These are phyloP conservation scores for Orbicella faveolata DNA, from an alignment of 64 coral and sea anemone species.

Conservation along the genomic window DNA sequence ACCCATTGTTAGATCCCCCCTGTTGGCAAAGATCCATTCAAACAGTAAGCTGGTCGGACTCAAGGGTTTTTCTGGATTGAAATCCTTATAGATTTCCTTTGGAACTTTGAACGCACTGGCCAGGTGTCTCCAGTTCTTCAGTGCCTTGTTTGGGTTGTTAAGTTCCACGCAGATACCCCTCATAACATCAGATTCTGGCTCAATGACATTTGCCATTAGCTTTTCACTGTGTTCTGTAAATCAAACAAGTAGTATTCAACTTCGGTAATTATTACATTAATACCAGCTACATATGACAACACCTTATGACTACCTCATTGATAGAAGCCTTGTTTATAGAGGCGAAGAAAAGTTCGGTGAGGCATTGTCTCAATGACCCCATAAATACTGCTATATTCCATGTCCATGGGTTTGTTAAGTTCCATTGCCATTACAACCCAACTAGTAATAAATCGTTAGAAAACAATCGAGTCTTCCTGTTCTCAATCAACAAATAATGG, in stretches of 20 bases:
- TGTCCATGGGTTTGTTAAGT: too few species aligned
- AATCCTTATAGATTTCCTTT: not conserved
- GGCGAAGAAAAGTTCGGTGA: too few species aligned
- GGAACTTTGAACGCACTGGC: conserved; percentile 2
- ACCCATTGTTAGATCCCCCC: not conserved
- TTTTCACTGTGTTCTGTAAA: not conserved
- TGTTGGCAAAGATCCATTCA: not conserved
- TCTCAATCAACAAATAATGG: too few species aligned
- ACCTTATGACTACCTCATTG: too few species aligned
- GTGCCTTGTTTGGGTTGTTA: not conserved
- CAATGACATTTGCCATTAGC: not conserved
- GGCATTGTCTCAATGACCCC: too few species aligned
- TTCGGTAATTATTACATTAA: not conserved
- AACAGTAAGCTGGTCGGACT: conserved; percentile 4
- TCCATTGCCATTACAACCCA: too few species aligned
- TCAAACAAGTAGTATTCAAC: not conserved
- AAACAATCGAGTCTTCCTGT: too few species aligned
- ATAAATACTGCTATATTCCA: too few species aligned
- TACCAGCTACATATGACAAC: too few species aligned
- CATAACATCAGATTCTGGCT: conserved; percentile 2
- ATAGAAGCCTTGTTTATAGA: too few species aligned
- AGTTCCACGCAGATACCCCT: conserved; percentile 6
- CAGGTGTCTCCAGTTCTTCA: conserved; percentile 35
- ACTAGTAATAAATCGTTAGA: too few species aligned
- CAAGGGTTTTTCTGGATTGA: not conserved